A percentile compares a stretch with the other conserved stretches of the same genome.
phyloP scores from a whole-genome alignment of 2,888 invertebrate genomes.

The Nemotelus pantherinus region DNA sequence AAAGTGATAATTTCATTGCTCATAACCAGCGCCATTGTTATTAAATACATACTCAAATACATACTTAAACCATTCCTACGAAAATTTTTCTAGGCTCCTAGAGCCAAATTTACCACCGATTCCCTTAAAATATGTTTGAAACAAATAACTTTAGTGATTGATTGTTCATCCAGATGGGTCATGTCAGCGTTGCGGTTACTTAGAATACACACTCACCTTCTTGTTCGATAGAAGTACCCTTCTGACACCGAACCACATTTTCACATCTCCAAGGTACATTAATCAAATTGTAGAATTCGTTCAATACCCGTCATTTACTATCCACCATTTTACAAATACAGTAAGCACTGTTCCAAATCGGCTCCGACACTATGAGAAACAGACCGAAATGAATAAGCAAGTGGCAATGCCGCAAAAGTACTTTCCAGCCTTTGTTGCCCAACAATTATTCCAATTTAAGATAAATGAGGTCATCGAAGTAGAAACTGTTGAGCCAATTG shows the following conservation, averaged over 20 bases:
- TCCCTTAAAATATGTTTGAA: background rate
- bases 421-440: constrained; percentile 24
- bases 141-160: constrained; percentile 40
- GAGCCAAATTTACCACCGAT: background rate
- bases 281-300: constrained; percentile 39
- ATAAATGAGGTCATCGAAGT: constrained; percentile 43
- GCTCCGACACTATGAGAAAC: background rate
- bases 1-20: no score
- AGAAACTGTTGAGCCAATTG: constrained; percentile 38
- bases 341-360: background rate
- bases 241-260: constrained; percentile 9
- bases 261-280: constrained; percentile 33
- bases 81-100: no score
- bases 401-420: constrained; percentile 26
- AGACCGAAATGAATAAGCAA: background rate
- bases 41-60: no score
- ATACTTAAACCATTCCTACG: no score
- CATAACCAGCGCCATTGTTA: no score
- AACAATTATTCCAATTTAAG: constrained; percentile 43
- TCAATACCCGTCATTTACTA: constrained; percentile 35
- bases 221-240: background rate
- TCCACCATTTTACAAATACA: constrained; percentile 32
- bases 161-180: constrained; percentile 21
- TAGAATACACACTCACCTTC: background rate
- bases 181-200: constrained; percentile 33